Percentiles rank a stretch among this genome's conserved stretches.
Evolutionary conservation across 2,113 vertebrate species (phyloP).

Genomic region (Myrmophylax atrothorax): DNA sequence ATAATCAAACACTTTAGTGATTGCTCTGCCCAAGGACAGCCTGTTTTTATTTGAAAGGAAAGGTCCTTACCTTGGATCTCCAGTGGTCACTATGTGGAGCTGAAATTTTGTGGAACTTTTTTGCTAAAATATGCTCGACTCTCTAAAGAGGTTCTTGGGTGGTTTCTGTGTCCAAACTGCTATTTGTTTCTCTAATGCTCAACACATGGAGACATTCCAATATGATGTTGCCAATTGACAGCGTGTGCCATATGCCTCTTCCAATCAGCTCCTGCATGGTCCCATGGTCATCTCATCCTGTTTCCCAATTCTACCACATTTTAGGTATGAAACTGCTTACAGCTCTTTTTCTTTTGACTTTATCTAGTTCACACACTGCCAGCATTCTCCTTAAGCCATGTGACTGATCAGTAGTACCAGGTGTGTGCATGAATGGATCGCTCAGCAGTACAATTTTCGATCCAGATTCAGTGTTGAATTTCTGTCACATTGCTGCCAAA

Average conservation of each 20-base stretch:
- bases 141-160: not conserved
- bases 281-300: not conserved
- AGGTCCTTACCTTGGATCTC: not conserved
- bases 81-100: not conserved
- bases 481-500: constrained; percentile 37
- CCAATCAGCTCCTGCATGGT: not conserved
- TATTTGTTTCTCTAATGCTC: not conserved
- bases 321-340: not conserved
- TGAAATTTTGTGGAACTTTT: not conserved
- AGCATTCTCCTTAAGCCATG: not conserved
- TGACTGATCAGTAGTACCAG: not conserved
- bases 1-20: not conserved
- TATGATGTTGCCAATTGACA: not conserved
- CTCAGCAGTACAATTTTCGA: not conserved
- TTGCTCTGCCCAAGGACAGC: not conserved
- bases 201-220: not conserved
- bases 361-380: not conserved
- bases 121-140: not conserved
- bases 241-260: not conserved
- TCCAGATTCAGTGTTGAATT: not conserved
- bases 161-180: not conserved
- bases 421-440: not conserved
- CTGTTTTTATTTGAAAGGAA: not conserved
- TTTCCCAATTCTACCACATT: not conserved
- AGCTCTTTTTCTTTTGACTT: not conserved